These are phyloP conservation scores for Apodemia duryi DNA, from an alignment of 2,888 invertebrate species.

Conservation along the genomic window DNA sequence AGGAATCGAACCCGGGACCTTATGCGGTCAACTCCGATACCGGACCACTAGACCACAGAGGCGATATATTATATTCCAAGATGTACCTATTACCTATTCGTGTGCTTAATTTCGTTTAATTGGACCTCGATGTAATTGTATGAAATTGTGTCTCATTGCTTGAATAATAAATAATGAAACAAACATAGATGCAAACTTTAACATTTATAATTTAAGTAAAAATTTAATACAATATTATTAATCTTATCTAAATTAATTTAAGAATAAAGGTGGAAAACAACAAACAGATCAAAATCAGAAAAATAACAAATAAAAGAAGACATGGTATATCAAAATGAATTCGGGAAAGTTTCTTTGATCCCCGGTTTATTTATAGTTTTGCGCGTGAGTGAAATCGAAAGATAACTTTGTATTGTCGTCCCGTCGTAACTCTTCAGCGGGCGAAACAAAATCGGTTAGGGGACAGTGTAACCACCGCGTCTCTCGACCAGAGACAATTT, in stretches of 20 bases:
- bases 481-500: constrained; percentile 13
- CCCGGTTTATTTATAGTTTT: constrained; percentile 30
- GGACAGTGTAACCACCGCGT: constrained; percentile 18
- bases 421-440: constrained; percentile 33
- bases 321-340: constrained; percentile 22
- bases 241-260: background rate
- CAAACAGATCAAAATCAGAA: constrained; percentile 3
- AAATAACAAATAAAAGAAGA: constrained; percentile 9
- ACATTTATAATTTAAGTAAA: too few species aligned
- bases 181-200: too few species aligned
- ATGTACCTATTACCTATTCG: too few species aligned
- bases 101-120: too few species aligned
- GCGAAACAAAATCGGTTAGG: constrained; percentile 31
- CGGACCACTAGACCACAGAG: too few species aligned
- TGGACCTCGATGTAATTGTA: too few species aligned
- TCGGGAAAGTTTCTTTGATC: constrained; percentile 26
- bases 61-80: too few species aligned
- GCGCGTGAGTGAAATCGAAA: constrained; percentile 43
- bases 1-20: too few species aligned
- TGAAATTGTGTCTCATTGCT: too few species aligned
- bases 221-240: too few species aligned
- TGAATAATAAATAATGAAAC: too few species aligned
- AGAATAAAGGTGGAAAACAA: background rate
- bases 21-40: too few species aligned
- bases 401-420: constrained; percentile 45